phyloP scores from a whole-genome alignment of 1,140 invertebrate species.

The Bombus affinis region DNA sequence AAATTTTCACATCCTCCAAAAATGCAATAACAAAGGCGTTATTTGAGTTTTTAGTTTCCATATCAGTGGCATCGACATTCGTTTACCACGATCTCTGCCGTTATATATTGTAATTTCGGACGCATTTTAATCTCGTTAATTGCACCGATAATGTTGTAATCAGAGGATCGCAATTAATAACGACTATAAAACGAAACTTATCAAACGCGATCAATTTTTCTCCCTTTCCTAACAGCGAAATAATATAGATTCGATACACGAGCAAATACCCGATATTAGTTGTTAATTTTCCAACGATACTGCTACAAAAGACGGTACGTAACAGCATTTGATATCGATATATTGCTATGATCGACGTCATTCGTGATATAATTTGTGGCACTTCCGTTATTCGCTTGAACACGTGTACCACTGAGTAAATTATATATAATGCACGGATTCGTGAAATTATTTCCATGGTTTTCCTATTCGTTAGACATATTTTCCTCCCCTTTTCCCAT shows the following conservation, averaged over 20 bases:
- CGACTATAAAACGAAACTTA: conserved; percentile 38
- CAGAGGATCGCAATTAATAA: conserved; percentile 19
- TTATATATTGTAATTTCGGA: no score
- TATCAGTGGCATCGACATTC: neutral
- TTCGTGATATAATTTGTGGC: conserved; percentile 33
- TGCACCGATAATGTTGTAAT: conserved; percentile 9
- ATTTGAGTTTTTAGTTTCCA: neutral
- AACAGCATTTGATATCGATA: neutral
- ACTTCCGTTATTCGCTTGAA: conserved; percentile 1
- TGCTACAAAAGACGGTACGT: neutral
- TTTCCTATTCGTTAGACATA: neutral
- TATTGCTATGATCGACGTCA: neutral
- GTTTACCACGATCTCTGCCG: neutral
- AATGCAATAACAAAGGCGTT: neutral
- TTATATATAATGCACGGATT: neutral
- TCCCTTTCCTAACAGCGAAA: neutral
- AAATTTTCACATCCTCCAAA: neutral
- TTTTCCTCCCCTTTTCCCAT: neutral
- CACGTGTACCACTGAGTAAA: neutral
- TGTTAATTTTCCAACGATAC: neutral
- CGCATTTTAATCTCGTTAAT: neutral
- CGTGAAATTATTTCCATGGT: neutral
- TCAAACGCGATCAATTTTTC: conserved; percentile 32
- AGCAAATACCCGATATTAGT: neutral
- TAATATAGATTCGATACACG: neutral